These are phyloP conservation scores for Cheirogaleus major DNA, from an alignment of 2,797 vertebrate species.

Conservation along the genomic window DNA sequence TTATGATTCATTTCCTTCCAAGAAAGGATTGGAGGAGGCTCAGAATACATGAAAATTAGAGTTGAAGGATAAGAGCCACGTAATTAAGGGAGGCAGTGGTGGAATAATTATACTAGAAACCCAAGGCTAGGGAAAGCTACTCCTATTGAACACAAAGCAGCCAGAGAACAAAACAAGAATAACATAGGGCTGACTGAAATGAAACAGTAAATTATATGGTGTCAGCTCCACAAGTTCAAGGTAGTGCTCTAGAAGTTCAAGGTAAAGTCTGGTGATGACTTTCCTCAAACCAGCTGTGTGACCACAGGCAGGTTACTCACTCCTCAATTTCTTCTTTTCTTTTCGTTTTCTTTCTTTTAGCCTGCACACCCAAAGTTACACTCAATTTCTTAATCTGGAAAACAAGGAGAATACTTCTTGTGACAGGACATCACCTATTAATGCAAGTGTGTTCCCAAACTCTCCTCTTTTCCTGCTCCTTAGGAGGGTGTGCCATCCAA, in stretches of 20 bases:
- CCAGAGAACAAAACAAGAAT: constrained; percentile 56
- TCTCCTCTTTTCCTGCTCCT: neutral
- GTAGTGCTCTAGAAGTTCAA: neutral
- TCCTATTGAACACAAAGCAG: neutral
- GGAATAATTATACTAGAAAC: constrained; percentile 51
- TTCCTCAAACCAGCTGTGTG: neutral
- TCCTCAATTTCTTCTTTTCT: neutral
- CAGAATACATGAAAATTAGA: constrained; percentile 6
- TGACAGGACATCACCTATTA: neutral
- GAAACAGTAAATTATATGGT: constrained; percentile 44
- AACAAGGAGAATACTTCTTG: neutral
- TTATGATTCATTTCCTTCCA: neutral
- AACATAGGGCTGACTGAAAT: constrained; percentile 21
- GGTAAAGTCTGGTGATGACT: neutral
- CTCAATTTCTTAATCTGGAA: constrained; percentile 2
- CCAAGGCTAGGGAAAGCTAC: constrained; percentile 30
- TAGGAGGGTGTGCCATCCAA: neutral
- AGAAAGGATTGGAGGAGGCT: neutral
- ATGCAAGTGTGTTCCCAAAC: neutral
- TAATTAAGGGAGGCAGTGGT: constrained; percentile 53
- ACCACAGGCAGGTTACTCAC: neutral
- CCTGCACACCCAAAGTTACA: no score
- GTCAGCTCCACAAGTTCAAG: constrained; percentile 43
- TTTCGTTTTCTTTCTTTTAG: no score
- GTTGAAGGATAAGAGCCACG: neutral